These are phyloP conservation scores for Mechanitis mazaeus DNA, from an alignment of 2,888 invertebrate species.

Conservation along the genomic window DNA sequence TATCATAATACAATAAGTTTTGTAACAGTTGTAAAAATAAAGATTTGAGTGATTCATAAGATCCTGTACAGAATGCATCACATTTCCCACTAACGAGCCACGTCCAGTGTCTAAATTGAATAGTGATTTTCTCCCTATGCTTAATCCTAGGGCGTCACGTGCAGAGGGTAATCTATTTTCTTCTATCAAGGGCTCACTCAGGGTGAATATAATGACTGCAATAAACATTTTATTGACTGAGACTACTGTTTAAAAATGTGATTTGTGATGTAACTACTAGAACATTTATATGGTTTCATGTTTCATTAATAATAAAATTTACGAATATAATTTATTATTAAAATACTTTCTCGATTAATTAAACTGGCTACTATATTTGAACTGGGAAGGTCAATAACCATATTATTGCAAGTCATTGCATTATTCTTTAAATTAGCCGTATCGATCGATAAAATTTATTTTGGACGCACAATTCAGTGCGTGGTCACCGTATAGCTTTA, in stretches of 20 bases:
- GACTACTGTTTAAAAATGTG: conserved; percentile 9
- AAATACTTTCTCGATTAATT: background rate
- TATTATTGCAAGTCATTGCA: background rate
- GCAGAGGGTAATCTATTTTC: conserved; percentile 19
- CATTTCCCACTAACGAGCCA: conserved; percentile 3
- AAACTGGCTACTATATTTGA: background rate
- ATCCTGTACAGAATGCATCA: background rate
- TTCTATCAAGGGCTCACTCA: conserved; percentile 18
- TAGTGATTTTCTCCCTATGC: conserved; percentile 12
- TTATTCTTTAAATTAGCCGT: background rate
- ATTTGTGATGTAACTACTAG: too few species aligned
- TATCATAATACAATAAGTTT: too few species aligned
- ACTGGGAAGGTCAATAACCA: background rate
- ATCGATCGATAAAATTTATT: conserved; percentile 23
- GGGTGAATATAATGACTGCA: conserved; percentile 18
- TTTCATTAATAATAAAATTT: too few species aligned
- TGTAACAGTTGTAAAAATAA: too few species aligned
- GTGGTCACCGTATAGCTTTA: conserved; percentile 35
- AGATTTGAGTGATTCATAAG: background rate
- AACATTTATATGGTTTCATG: too few species aligned
- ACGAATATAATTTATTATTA: background rate
- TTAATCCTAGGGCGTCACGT: conserved; percentile 16
- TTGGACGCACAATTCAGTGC: conserved; percentile 18
- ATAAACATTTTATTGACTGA: conserved; percentile 12
- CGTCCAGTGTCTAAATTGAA: conserved; percentile 3